Conservation (phyloP, 2,797 vertebrate genomes). For the Siniperca undulata region DNA sequence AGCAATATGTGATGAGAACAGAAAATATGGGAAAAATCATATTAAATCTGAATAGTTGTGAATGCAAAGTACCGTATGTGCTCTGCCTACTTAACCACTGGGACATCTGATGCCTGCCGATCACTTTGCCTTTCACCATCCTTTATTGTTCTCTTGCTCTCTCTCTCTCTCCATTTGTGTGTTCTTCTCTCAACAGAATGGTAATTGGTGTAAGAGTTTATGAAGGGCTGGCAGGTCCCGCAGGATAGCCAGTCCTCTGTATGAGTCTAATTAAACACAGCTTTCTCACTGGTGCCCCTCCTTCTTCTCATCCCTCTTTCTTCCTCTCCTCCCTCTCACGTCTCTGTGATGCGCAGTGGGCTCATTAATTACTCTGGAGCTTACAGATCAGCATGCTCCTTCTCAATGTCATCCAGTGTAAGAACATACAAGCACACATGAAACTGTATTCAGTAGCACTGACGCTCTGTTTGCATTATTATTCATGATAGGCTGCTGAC, state of each 20-base stretch:
- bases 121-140: background rate
- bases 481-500: slow-evolving; percentile 23
- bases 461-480: slow-evolving; percentile 20
- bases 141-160: slow-evolving; percentile 10
- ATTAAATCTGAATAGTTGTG: background rate
- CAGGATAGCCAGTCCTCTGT: slow-evolving; percentile 61
- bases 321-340: slow-evolving; percentile 45
- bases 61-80: background rate
- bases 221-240: slow-evolving; percentile 54
- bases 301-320: slow-evolving; percentile 39
- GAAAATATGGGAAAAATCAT: background rate
- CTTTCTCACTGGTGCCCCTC: slow-evolving; percentile 53
- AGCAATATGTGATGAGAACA: background rate
- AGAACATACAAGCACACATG: slow-evolving; percentile 24
- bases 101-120: background rate
- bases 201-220: slow-evolving; percentile 57
- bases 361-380: slow-evolving; percentile 76
- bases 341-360: slow-evolving; percentile 68
- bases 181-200: slow-evolving; percentile 35
- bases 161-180: slow-evolving; percentile 12
- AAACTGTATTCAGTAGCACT: slow-evolving; percentile 7
- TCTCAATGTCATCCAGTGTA: slow-evolving; percentile 49
- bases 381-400: slow-evolving; percentile 60
- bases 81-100: background rate
- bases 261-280: slow-evolving; percentile 79